Percentiles rank a stretch among this genome's conserved stretches.
Evolutionary conservation across 2,888 invertebrate genomes (phyloP).

Genomic region (Saturnia pavonia): DNA sequence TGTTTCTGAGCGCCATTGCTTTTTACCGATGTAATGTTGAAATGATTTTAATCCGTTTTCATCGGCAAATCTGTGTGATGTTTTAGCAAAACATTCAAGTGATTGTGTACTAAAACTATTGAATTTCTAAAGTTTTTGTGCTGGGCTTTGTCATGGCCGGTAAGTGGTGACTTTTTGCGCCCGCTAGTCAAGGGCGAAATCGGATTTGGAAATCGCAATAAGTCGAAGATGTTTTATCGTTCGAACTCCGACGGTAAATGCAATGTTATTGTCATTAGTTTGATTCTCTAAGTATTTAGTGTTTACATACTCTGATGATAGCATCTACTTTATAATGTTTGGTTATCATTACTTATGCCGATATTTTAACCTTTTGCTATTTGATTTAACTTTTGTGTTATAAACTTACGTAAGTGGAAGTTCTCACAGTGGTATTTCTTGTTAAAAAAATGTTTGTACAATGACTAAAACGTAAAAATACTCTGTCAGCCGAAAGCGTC

Average conservation of each 20-base stretch:
- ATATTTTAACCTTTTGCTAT: constrained; percentile 70
- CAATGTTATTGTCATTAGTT: constrained; percentile 80
- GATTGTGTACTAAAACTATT: constrained; percentile 79
- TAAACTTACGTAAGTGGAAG: constrained; percentile 51
- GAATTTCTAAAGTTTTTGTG: constrained; percentile 80
- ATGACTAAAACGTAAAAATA: constrained; percentile 8
- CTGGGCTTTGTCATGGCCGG: constrained; percentile 90
- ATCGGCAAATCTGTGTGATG: constrained; percentile 81
- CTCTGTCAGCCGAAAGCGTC: constrained; percentile 39
- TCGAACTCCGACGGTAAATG: constrained; percentile 83
- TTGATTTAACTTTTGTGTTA: constrained; percentile 57
- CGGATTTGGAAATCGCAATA: constrained; percentile 81
- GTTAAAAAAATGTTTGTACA: constrained; percentile 31
- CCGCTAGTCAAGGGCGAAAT: constrained; percentile 82
- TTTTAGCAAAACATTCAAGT: constrained; percentile 78
- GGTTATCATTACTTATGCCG: constrained; percentile 69
- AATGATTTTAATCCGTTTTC: constrained; percentile 83
- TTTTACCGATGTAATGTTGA: constrained; percentile 81
- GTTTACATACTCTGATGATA: constrained; percentile 71
- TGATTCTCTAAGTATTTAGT: constrained; percentile 72
- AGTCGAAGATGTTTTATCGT: constrained; percentile 82
- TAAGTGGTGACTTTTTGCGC: constrained; percentile 85
- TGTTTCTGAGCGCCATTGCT: constrained; percentile 81
- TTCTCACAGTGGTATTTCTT: constrained; percentile 61
- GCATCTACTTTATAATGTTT: constrained; percentile 72